Conservation (phyloP, 1,140 invertebrate genomes). For the Lucilia sericata region DNA sequence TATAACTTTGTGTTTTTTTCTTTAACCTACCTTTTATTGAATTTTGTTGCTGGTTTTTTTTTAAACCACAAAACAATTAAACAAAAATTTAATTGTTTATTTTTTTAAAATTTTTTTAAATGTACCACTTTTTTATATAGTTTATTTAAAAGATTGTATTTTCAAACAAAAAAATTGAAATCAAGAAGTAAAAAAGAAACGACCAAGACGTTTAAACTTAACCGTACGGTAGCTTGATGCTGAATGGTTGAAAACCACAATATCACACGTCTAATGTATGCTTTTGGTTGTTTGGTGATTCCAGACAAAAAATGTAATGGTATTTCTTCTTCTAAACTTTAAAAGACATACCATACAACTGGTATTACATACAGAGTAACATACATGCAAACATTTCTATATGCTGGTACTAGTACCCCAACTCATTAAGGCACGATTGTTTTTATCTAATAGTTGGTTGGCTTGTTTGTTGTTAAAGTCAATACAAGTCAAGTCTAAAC, state of each 20-base stretch:
- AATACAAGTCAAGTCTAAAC: not conserved
- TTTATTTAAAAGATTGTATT: constrained; percentile 9
- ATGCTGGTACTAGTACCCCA: not conserved
- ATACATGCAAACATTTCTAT: not conserved
- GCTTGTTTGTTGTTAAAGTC: not conserved
- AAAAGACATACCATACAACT: not conserved
- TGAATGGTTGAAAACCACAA: constrained; percentile 27
- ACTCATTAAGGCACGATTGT: not conserved
- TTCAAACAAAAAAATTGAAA: not conserved
- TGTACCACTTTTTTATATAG: not conserved
- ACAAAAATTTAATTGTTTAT: not conserved
- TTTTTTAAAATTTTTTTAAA: constrained; percentile 27
- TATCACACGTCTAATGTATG: constrained; percentile 40
- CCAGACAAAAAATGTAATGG: not conserved
- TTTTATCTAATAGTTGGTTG: not conserved
- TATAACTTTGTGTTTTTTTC: not conserved
- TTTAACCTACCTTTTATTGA: not conserved
- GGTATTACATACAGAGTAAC: no score
- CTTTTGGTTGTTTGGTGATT: not conserved
- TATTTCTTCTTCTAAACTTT: constrained; percentile 2
- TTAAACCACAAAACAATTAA: not conserved
- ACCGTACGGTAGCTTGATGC: constrained; percentile 31
- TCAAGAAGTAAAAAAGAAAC: not conserved
- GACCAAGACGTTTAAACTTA: constrained; percentile 3
- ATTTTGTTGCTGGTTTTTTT: not conserved